A percentile compares a stretch with the other conserved stretches of the same genome.
These are phyloP conservation scores for Hymenopus coronatus DNA, from an alignment of 2,888 invertebrate genomes.

Conservation along the genomic window DNA sequence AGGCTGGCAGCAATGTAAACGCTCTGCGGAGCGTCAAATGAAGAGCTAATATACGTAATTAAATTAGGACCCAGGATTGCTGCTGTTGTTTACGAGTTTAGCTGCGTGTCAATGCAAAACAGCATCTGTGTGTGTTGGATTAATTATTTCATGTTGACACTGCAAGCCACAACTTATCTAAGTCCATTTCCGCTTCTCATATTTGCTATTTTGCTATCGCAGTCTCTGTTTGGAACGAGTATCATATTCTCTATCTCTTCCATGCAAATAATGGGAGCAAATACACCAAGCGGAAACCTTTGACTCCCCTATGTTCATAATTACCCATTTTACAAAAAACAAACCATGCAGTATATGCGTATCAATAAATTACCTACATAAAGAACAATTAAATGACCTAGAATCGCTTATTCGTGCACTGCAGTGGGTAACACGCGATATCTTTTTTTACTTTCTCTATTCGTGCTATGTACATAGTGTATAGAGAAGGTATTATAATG, in stretches of 20 bases:
- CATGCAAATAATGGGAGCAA: background rate
- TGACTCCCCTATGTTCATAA: background rate
- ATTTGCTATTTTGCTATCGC: background rate
- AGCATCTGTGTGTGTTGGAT: background rate
- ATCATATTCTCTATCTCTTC: background rate
- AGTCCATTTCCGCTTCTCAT: background rate
- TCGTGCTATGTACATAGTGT: too few species aligned
- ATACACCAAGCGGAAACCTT: background rate
- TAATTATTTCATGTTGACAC: background rate
- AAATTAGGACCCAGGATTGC: background rate
- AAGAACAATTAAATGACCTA: too few species aligned
- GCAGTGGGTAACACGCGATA: too few species aligned
- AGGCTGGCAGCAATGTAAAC: background rate
- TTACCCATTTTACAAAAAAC: background rate
- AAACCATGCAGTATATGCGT: too few species aligned
- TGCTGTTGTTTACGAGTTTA: background rate
- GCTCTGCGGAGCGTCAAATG: background rate
- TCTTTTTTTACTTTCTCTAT: too few species aligned
- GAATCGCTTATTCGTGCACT: too few species aligned
- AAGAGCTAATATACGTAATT: background rate
- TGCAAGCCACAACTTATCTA: background rate
- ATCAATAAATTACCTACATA: too few species aligned
- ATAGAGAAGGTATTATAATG: too few species aligned
- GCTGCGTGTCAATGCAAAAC: background rate
- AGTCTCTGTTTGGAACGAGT: background rate